Percentiles rank a stretch among this genome's conserved stretches.
These are phyloP conservation scores for Paracanthobrama guichenoti DNA, from an alignment of 2,113 vertebrate species.

Conservation along the genomic window DNA sequence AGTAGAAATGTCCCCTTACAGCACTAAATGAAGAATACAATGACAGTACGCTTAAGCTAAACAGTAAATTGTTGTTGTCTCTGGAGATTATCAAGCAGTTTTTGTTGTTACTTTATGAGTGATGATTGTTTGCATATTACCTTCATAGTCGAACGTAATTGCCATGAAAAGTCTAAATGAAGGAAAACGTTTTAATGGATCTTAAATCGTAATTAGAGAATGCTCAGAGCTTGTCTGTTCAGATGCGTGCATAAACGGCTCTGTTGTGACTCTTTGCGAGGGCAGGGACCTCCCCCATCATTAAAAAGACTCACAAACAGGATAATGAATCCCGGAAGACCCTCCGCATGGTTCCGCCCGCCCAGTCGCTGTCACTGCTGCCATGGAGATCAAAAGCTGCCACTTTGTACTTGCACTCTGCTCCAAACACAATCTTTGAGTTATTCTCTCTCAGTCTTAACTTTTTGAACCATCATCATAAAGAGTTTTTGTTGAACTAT, in stretches of 20 bases:
- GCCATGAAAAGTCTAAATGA: constrained; percentile 23
- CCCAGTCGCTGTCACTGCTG: constrained; percentile 67
- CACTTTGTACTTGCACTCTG: constrained; percentile 60
- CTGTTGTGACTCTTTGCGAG: constrained; percentile 46
- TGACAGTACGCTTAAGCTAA: not conserved
- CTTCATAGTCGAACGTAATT: constrained; percentile 14
- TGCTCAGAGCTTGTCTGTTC: constrained; percentile 32
- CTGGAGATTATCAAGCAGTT: not conserved
- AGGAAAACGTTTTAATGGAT: constrained; percentile 41
- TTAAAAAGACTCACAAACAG: constrained; percentile 74
- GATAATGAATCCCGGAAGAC: constrained; percentile 75
- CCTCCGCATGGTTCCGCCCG: constrained; percentile 53
- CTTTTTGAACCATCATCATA: constrained; percentile 10
- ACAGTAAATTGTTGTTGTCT: not conserved
- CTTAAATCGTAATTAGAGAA: constrained; percentile 50
- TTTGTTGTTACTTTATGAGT: not conserved
- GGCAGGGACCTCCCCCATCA: constrained; percentile 71
- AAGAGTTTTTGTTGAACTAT: not conserved
- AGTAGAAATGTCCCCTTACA: not conserved
- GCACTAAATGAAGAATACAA: constrained; percentile 14
- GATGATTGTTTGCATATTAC: constrained; percentile 26
- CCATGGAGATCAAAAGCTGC: constrained; percentile 76
- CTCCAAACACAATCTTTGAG: constrained; percentile 41
- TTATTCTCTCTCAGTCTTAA: constrained; percentile 34
- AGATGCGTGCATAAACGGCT: constrained; percentile 39